Base-by-base conservation (phyloP, 2,113 vertebrate species). In the Uria lomvia region DNA sequence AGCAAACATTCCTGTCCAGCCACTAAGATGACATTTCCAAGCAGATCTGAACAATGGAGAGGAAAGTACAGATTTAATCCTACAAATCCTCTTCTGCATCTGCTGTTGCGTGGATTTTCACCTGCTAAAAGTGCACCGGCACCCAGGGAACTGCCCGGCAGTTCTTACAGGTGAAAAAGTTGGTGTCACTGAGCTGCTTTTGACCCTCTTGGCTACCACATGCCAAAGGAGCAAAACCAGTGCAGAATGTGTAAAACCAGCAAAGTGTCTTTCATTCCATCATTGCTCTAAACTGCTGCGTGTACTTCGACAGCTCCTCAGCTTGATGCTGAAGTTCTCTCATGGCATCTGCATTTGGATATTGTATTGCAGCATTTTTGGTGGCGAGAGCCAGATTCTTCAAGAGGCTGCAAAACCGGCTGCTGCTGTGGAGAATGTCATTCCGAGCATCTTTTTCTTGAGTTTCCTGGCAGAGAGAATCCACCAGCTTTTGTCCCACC, bases 401-500 rank as follows among this genome's bases (percentile, higher is more conserved):
- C 62, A 99, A 98, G 65, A 99, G 98, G 80, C 98, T 97, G 92
- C 99, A 99, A 59, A 99, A 98, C n/a, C 97, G 97, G 90, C 98
- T 99, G 98, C 99, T 99, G 93, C 98, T 91, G 12, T 96, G 95
- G 38, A 99, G 98, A 62, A 99, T 38, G 52, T 98, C 98, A 0
- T 98, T 98, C 23, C 98, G 96, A 9, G 86, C 65, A 1, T 97
- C 92, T 29, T 92, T 94, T 6, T 94, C 94, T n/a, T 98, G 98
- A 4, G 98, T 98, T 88, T 99, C 99, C 81, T 94, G 97, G 96
- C 98, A 99, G 73, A 99, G 97, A 0, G 97, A 96, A 97, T 99
- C 98, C 96, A 99, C 99, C 95, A 99, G 96, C 96, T 98, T 99
- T 96, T 99, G 99, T 5, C 99, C 99, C 18, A 99, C 98, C 98